Conservation (phyloP, 1,140 invertebrate species). For the Monomorium pharaonis region DNA sequence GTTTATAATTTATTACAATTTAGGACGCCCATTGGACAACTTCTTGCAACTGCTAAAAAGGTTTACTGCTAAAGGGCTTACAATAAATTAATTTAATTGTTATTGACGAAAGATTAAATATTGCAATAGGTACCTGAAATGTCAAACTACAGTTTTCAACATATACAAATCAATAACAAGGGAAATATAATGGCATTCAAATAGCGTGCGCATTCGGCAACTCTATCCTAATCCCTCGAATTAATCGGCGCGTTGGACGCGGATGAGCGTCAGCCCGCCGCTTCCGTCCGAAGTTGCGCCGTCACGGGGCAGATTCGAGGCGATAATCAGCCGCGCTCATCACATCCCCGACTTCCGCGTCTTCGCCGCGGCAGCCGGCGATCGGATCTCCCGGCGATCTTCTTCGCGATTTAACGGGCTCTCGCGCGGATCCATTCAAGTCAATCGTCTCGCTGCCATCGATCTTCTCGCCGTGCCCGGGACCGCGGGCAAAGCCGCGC, state of each 20-base stretch:
- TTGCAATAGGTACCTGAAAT: no score
- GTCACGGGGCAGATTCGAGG: constrained; percentile 5
- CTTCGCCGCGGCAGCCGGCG: constrained; percentile 50
- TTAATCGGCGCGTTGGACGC: not conserved
- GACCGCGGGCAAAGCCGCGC: constrained; percentile 38
- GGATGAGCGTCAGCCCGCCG: not conserved
- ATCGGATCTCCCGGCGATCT: constrained; percentile 49
- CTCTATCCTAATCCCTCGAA: not conserved
- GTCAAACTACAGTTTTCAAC: no score
- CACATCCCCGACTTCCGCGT: constrained; percentile 62
- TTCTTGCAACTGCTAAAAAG: no score
- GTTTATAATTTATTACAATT: no score
- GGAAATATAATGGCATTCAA: no score
- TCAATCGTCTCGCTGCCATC: constrained; percentile 59
- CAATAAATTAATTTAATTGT: no score
- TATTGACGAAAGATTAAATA: no score
- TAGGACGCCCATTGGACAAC: no score
- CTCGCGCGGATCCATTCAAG: constrained; percentile 62
- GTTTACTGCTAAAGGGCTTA: no score
- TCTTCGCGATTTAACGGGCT: constrained; percentile 46
- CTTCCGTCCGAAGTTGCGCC: constrained; percentile 19
- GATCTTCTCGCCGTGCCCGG: constrained; percentile 53
- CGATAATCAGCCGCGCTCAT: constrained; percentile 47
- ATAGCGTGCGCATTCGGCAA: no score
- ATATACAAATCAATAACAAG: no score